These are phyloP conservation scores for Branchipolynoe longqiensis DNA, from an alignment of 2,888 invertebrate genomes.

Conservation along the genomic window DNA sequence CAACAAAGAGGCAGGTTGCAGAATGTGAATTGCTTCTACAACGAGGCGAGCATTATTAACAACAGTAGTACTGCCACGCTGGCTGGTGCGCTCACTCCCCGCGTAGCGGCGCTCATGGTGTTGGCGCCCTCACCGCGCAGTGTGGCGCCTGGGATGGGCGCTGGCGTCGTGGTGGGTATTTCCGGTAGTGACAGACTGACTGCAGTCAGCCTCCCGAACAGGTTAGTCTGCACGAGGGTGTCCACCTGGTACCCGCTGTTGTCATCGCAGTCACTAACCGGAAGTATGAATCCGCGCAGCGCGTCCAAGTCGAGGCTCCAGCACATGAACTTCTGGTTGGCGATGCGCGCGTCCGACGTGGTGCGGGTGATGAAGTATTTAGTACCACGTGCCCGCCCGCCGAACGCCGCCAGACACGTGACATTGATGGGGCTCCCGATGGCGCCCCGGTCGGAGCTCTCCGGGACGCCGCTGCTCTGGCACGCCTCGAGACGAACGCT, in stretches of 20 bases:
- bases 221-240: not conserved
- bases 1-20: too few species aligned
- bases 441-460: not conserved
- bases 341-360: not conserved
- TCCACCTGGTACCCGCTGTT: constrained; percentile 19
- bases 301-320: constrained; percentile 24
- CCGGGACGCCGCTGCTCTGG: not conserved
- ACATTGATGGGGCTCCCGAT: constrained; percentile 5
- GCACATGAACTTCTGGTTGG: not conserved
- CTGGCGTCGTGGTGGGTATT: not conserved
- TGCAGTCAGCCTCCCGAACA: not conserved
- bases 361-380: constrained; percentile 27
- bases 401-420: constrained; percentile 30
- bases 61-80: too few species aligned
- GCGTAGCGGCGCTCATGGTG: too few species aligned
- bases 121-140: too few species aligned
- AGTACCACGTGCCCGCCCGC: constrained; percentile 3
- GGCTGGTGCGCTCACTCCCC: too few species aligned
- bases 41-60: too few species aligned
- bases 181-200: not conserved
- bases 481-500: constrained; percentile 13
- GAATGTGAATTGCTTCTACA: too few species aligned
- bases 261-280: constrained; percentile 49
- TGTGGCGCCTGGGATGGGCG: not conserved
- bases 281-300: constrained; percentile 2